Base-by-base conservation (phyloP, 1,140 invertebrate genomes). In the Dendroctonus valens region DNA sequence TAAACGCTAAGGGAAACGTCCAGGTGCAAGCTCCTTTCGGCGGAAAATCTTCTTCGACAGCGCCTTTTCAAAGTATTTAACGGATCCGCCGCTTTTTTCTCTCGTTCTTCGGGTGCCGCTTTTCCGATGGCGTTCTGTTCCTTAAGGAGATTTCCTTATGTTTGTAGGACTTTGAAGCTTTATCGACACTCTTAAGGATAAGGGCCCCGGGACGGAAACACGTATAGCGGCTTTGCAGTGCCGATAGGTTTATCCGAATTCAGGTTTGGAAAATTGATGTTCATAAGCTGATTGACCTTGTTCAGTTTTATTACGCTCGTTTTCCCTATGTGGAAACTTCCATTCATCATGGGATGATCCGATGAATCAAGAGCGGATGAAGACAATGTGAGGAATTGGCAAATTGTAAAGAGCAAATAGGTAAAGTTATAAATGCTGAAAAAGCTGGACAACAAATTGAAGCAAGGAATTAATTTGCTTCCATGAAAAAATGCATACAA, bases 31-130 rank as follows among this genome's bases (percentile, higher is more conserved):
- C 15, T n/a, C 39, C 15, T 55, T 55, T 41, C 53, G 9, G 26
- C 39, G 53, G 53, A 55, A 55, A 55, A 55, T 55, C 53, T 55
- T 41, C 53, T 39, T 55, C 53, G 53, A 55, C 53, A 55, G 53
- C 53, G 9, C 53, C 39, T 55, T 55, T 55, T 41, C 26, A 55
- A 55, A 55, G 53, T 41, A 41, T 55, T 55, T 55, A 55, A 55
- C 15, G 53, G 39, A 15, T 55, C 26, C 53, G 7, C 26, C 8
- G 53, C 40, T 55, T 55, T 55, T 55, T 37, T 8, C 12, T 14
- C 50, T n/a, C 8, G 8, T 52, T 26, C 26, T 52, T 52, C 42
- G 42, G 8, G 42, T 12, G 9, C 15, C 53, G 7, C 50, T 51
- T 51, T 26, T 51, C 50, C 50, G 50, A 26, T 51, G 42, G 42